Evolutionary conservation across 2,888 invertebrate genomes (phyloP), one percentile per base, ranked within the genome.

Genomic region (Plebejus argus): DNA sequence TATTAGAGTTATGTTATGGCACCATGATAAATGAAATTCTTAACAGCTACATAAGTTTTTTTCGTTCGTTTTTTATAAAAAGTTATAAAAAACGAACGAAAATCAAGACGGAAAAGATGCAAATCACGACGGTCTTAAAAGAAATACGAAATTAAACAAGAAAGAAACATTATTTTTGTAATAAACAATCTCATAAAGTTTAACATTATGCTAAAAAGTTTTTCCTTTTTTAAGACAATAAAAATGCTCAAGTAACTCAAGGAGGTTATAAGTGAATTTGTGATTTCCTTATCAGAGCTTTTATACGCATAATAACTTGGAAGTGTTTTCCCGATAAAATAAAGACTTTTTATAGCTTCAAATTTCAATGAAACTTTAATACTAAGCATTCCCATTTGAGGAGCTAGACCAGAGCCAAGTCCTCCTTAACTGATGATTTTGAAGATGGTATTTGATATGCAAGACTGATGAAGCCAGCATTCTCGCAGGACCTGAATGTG

Each of bases 261-360:
- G 66, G 33, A 66, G 66, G 66, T 66, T 66, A 28, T 33, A 66
- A 28, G 66, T 66, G 28, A 66, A 66, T 66, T 66, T 66, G 66
- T 66, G 6, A 66, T 28, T 66, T 66, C 66, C 66, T 66, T 66
- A 28, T 66, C 23, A 15, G 28, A 3, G 28, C 23, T 66, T 66
- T 58, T 58, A 58, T 58, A 15, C 12, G 28, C 33, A 33, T 28
- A 28, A 66, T 33, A 15, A 66, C 15, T 66, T 12, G 1, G 5
- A 23, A 61, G 61, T 12, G 5, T 28, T 61, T 61, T 12, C 12
- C 61, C 61, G 23, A 61, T 61, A 3, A 61, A 61, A 58, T 28
- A 12, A 61, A 58, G 1, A 28, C 66, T 23, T 58, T 58, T 58
- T 8, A 58, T 58, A n/a, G 20, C 20, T 20, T 53, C 18, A 53